Evolutionary conservation across 2,797 vertebrate genomes (phyloP).

Genomic region (Dicrostonyx torquatus): DNA sequence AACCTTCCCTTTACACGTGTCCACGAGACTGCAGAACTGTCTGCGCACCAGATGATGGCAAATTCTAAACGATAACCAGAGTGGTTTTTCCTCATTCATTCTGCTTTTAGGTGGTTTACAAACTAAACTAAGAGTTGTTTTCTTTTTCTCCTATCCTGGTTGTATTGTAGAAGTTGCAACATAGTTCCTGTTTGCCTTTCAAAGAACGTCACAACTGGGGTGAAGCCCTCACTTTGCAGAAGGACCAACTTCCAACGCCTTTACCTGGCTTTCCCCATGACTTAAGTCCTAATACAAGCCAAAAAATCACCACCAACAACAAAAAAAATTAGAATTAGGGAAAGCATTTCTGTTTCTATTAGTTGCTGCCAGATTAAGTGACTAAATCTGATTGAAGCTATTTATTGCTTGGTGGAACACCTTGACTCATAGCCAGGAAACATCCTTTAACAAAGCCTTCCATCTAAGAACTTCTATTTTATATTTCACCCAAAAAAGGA

Average conservation of each 20-base stretch:
- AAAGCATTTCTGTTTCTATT: slow-evolving; percentile 61
- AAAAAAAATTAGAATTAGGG: slow-evolving; percentile 34
- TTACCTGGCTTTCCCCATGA: slow-evolving; percentile 46
- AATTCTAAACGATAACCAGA: slow-evolving; percentile 28
- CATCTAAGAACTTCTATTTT: slow-evolving; percentile 37
- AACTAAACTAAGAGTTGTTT: slow-evolving; percentile 33
- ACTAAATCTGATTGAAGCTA: slow-evolving; percentile 79
- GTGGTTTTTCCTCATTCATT: slow-evolving; percentile 3
- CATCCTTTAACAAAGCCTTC: slow-evolving; percentile 20
- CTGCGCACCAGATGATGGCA: not conserved
- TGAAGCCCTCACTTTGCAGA: slow-evolving; percentile 56
- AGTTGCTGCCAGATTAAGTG: slow-evolving; percentile 60
- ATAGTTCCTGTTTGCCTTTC: not conserved
- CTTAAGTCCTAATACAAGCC: slow-evolving; percentile 55
- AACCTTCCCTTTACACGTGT: slow-evolving; percentile 16
- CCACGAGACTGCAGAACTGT: not conserved
- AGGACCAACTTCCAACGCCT: slow-evolving; percentile 39
- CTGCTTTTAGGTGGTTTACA: not conserved
- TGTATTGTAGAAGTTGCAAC: slow-evolving; percentile 25
- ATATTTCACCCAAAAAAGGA: slow-evolving; percentile 42
- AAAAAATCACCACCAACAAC: not conserved
- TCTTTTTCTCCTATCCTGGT: slow-evolving; percentile 35
- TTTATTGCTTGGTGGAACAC: slow-evolving; percentile 72
- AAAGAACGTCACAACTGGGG: slow-evolving; percentile 10
- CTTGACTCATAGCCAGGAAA: slow-evolving; percentile 54